Base-by-base conservation (phyloP, 1,140 invertebrate species). In the Spodoptera litura region DNA sequence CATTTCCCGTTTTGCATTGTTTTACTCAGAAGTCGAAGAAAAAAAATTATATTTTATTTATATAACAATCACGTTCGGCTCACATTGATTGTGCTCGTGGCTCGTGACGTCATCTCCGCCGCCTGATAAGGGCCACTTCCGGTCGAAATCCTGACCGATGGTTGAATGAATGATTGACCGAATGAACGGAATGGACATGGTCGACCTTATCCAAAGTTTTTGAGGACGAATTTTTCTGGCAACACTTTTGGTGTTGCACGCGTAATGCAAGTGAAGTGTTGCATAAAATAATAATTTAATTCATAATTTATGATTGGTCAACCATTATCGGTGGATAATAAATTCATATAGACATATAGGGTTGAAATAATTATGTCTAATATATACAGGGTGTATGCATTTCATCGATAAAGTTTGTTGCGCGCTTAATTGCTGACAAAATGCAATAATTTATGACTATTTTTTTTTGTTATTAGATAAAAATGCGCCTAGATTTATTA, bases 91-190 rank as follows among this genome's bases (percentile, higher is more conserved):
- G 89, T 89, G 86, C 81, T 85, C 80, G 82, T 75, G 83, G 31
- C 27, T 80, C 15, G 84, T 92, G 91, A 92, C 91, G 92, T 93
- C 92, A 93, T 80, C 85, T 93, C 91, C 89, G 90, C 70, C 78
- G 85, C 88, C 87, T 91, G 90, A 92, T 92, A 93, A 92, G 92
- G 88, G 78, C 78, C 74, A 83, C 86, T 92, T 92, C 91, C 92
- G 91, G 89, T 88, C 86, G 80, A 90, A 91, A 92, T 91, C 91
- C 90, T 83, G 82, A 82, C 61, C 74, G 78, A 78, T 85, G 90
- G 84, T 81, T 83, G 88, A 76, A 78, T 81, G 83, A 85, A 81
- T 79, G 77, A 86, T 81, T 88, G 89, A 89, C 81, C 87, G 89
- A 88, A 85, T 85, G 87, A 87, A 86, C 84, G 88, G 80, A 80